Base-by-base conservation (phyloP, 2,113 vertebrate species). In the Psettodes erumei region DNA sequence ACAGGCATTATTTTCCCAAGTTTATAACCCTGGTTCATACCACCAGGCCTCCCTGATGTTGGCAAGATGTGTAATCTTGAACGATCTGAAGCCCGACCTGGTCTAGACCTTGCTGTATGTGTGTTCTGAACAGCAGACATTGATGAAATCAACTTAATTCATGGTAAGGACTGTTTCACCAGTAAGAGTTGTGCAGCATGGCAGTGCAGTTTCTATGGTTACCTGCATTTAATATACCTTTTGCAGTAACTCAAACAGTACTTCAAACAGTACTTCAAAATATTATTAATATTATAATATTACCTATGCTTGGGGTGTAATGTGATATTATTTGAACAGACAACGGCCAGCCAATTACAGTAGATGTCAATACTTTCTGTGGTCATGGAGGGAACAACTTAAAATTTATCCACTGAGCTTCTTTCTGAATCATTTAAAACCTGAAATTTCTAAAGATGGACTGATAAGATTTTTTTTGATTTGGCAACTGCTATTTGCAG, bases 191-290 rank as follows among this genome's bases (percentile, higher is more conserved):
- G 38, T 9, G 16, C 48, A 60, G 33, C 47, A 55, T 45, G 35
- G 10, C 42, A 59, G 45, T 38, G 32, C 32, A 54, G 67, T 71
- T 76, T 21, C 67, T 47, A 60, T 71, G 60, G 66, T 76, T 82
- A 71, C 67, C 54, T 67, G 23, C 55, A 54, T 68, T 58, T 72
- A 62, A 71, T 60, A 60, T 45, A 51, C 48, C 32, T 55, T 54
- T 32, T 8, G 1, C 63, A 56, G 28, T 60, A 27, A 76, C 30
- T 76, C 42, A 33, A 47, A 6, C 55, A 11, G 48, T 68, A 19
- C 55, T 47, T 67, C 25, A 21, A 68, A 65, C 47, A 51, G 33
- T 65, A n/a, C n/a, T n/a, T n/a, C n/a, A n/a, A n/a, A n/a, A n/a
- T n/a, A n/a, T n/a, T n/a, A n/a, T n/a, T n/a, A n/a, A n/a, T n/a